Conservation (phyloP, 2,888 invertebrate genomes). For the Drosophila mulleri region DNA sequence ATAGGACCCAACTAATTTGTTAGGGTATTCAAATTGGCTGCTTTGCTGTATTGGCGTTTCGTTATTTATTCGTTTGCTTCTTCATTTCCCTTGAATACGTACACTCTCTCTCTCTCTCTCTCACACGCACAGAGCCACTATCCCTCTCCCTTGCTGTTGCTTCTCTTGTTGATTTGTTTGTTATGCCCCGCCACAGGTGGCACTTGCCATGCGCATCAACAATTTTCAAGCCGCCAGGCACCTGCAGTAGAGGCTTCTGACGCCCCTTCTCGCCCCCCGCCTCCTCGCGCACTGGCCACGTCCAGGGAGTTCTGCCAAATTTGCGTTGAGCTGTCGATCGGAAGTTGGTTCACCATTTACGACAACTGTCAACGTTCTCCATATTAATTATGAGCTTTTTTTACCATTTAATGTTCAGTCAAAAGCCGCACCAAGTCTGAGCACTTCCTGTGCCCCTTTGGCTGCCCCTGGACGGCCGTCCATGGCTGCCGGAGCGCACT, state of each 20-base stretch:
- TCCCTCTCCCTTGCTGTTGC: neutral
- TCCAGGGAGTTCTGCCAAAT: constrained; percentile 49
- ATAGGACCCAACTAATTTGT: neutral
- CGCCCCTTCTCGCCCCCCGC: neutral
- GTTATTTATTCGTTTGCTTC: constrained; percentile 1
- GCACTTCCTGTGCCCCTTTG: constrained; percentile 60
- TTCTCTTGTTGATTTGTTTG: constrained; percentile 27
- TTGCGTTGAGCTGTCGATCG: constrained; percentile 57
- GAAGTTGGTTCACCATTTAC: constrained; percentile 71
- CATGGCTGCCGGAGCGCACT: neutral
- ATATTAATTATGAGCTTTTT: constrained; percentile 66
- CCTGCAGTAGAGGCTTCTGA: constrained; percentile 28
- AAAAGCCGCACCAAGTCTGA: constrained; percentile 50
- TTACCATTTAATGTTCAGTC: constrained; percentile 19
- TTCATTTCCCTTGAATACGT: neutral
- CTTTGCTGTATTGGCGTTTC: neutral
- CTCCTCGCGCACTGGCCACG: neutral
- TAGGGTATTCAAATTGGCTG: constrained; percentile 3
- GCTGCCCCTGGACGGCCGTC: neutral
- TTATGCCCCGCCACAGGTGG: constrained; percentile 63
- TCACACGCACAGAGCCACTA: neutral
- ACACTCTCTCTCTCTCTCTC: neutral
- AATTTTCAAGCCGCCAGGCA: constrained; percentile 42
- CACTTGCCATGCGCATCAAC: constrained; percentile 67
- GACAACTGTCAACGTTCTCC: constrained; percentile 71